Conservation (phyloP, 2,113 vertebrate species). For the Zosterops lateralis region DNA sequence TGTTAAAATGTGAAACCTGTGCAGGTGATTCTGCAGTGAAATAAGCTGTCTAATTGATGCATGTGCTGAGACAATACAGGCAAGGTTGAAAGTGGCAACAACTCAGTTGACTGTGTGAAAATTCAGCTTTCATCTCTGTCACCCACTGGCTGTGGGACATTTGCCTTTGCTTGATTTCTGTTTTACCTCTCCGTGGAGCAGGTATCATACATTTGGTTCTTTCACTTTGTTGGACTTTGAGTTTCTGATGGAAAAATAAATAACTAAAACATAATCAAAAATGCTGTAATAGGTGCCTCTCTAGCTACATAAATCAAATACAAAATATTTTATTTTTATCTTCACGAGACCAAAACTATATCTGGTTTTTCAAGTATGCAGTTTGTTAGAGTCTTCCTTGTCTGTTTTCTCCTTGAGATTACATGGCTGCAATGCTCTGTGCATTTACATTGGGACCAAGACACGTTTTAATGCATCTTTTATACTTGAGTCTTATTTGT, state of each 20-base stretch:
- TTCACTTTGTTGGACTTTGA: not conserved
- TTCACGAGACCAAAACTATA: not conserved
- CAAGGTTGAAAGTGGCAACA: not conserved
- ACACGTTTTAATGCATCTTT: slow-evolving; percentile 53
- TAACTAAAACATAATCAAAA: not conserved
- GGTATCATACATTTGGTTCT: not conserved
- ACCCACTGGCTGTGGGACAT: not conserved
- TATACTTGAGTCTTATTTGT: slow-evolving; percentile 51
- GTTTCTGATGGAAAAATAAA: not conserved
- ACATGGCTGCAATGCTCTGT: not conserved
- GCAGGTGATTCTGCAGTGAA: not conserved
- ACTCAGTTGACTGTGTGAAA: not conserved
- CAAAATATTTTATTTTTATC: not conserved
- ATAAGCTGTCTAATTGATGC: not conserved
- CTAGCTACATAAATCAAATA: not conserved
- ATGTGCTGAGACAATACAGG: not conserved
- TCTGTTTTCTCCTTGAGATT: not conserved
- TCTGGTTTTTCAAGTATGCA: not conserved
- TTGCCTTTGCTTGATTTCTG: not conserved
- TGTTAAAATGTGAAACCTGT: not conserved
- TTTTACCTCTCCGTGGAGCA: not conserved
- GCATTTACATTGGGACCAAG: slow-evolving; percentile 18
- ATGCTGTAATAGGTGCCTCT: not conserved
- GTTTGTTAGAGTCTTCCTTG: not conserved
- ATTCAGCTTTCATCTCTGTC: not conserved